Conservation (phyloP, 1,140 invertebrate species). For the Drosophila auraria region DNA sequence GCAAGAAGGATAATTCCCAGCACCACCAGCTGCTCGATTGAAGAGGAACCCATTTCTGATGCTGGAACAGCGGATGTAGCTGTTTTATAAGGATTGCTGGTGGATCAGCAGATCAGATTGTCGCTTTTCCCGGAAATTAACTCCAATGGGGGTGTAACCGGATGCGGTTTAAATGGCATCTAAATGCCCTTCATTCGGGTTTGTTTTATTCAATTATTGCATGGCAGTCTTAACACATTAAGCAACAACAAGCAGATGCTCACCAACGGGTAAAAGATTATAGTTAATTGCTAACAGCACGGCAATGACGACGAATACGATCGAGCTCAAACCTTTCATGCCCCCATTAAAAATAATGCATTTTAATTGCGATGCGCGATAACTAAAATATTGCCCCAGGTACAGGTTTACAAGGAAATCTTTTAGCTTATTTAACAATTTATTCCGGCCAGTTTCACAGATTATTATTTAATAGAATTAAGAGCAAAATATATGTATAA, state of each 20-base stretch:
- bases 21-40: not conserved
- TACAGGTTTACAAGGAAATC: not conserved
- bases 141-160: not conserved
- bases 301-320: conserved; percentile 44
- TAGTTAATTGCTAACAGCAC: conserved; percentile 57
- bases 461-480: not conserved
- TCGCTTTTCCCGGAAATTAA: conserved; percentile 25
- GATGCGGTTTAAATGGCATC: conserved; percentile 20
- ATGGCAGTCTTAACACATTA: conserved; percentile 44
- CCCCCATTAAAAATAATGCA: conserved; percentile 4
- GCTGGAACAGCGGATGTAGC: not conserved
- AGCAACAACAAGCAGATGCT: conserved; percentile 51
- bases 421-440: not conserved
- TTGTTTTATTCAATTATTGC: conserved; percentile 54
- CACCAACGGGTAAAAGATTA: conserved; percentile 30
- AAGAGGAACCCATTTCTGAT: conserved; percentile 38
- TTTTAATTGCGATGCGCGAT: not conserved
- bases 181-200: conserved; percentile 12
- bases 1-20: conserved; percentile 26
- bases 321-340: conserved; percentile 12
- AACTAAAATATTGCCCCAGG: not conserved
- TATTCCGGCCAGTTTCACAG: not conserved
- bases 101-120: not conserved
- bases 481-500: not conserved
- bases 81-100: conserved; percentile 25